These are phyloP conservation scores for Eciton burchellii DNA, from an alignment of 1,140 invertebrate species.

Conservation along the genomic window DNA sequence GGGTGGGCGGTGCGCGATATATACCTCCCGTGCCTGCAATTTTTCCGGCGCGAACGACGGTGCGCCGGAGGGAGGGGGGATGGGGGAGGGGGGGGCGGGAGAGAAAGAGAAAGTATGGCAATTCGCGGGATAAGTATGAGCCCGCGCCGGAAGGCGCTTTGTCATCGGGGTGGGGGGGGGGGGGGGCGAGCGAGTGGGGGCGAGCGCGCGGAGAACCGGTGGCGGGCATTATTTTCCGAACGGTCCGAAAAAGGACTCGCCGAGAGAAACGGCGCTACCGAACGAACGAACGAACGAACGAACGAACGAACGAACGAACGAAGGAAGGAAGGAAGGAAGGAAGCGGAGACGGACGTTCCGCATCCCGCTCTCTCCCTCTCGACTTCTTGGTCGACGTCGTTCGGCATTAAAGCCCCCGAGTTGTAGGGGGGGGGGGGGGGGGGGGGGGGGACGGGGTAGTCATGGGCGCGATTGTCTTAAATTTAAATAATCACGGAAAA, in stretches of 20 bases:
- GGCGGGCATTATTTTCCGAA: conserved; percentile 68
- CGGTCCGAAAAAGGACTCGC: conserved; percentile 49
- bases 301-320: neutral
- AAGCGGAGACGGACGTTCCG: conserved; percentile 9
- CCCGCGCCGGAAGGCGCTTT: conserved; percentile 59
- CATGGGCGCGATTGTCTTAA: conserved; percentile 77
- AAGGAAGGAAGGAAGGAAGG: neutral
- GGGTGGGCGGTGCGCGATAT: neutral
- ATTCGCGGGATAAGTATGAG: conserved; percentile 59
- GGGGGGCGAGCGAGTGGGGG: conserved; percentile 7
- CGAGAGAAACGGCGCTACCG: conserved; percentile 29
- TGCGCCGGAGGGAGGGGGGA: too few species aligned
- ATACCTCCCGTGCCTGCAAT: conserved; percentile 9
- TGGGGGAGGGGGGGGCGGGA: too few species aligned
- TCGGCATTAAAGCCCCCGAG: conserved; percentile 63
- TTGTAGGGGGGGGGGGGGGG: too few species aligned
- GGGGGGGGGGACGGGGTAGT: too few species aligned
- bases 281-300: neutral
- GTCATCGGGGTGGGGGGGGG: conserved; percentile 41
- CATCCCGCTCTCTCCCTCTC: neutral
- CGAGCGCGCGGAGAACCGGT: conserved; percentile 30
- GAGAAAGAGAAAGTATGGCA: conserved; percentile 61
- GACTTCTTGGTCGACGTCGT: conserved; percentile 34
- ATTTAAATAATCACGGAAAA: conserved; percentile 83
- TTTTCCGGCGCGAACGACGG: conserved; percentile 37